Base-by-base conservation (phyloP, 2,797 vertebrate species). In the Spea hammondii region DNA sequence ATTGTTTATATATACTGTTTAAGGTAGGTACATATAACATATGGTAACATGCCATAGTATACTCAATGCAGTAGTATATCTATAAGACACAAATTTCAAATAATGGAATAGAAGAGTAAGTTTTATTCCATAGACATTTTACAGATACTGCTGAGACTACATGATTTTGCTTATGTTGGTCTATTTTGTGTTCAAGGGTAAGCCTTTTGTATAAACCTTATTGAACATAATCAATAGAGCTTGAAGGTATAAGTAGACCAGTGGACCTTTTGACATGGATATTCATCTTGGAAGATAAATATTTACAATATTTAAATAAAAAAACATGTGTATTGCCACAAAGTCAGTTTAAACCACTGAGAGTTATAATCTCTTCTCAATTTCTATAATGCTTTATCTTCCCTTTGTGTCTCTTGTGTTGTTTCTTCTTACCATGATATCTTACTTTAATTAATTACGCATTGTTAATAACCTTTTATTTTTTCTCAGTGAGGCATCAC, bases 211-310 rank as follows among this genome's bases (percentile, higher is more conserved):
- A 12, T 57, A 57, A 12, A 57, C 11, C 5, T 57, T 57, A 57
- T 57, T 57, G 55, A 57, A 57, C 11, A 57, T 12, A 57, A 57
- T 57, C 55, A 57, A 57, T 57, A 57, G 47, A 14, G 66, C 8
- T 68, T n/a, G 46, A 68, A 14, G 46, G 11, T 68, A 9, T 68
- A 48, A 50, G 66, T 48, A 50, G 66, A 48, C 46, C 66, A 68
- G 5, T 68, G 66, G 66, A 68, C 66, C 66, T 68, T 50, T 68
- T 49, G 47, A 50, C 66, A 68, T 68, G 13, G 12, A 68, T 12
- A 48, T 68, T 68, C 48, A 68, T 68, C 66, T 14, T 68, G 47
- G 13, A 68, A 68, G 66, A 48, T 9, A 49, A 48, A 68, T 68
- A 46, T 49, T 68, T 48, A 48, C 46, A 47, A 68, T 49, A 68